Evolutionary conservation across 2,113 vertebrate genomes (phyloP), one percentile per base, ranked within the genome.

Genomic region (Osmerus mordax): DNA sequence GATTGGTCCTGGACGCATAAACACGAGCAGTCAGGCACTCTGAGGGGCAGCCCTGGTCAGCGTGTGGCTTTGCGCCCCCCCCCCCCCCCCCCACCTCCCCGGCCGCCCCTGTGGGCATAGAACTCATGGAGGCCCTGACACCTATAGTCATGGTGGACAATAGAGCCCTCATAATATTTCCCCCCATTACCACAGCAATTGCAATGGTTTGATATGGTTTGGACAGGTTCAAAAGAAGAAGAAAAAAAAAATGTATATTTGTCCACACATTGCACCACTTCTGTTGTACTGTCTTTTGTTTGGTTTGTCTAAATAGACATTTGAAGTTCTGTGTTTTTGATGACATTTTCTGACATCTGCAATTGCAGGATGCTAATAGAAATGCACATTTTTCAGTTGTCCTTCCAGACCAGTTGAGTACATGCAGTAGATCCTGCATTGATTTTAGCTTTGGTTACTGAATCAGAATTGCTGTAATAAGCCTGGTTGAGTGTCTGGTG

Each of bases 11-110:
- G 65, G 72, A 75, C 28, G 2, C 55, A 21, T 82, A 68, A 78
- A 90, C 88, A 83, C 63, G 9, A 47, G 69, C 72, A 72, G 76
- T 84, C 78, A 80, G 81, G 77, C 81, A 71, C 81, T 72, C 71
- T 71, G 76, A 53, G 69, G 78, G 77, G 70, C 83, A 47, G 76
- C 74, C 74, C 72, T 69, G 74, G 69, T 63, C 70, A 74, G 65
- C 56, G 73, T 71, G 72, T 76, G 71, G 51, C 47, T 65, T 71
- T 79, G 28, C n/a, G 80, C 75, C 61, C 21, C 12, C 67, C 59
- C 32, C 21, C 12, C 67, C 59, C 32, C 52, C 75, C 70, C 9
- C 25, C 25, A 2, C 25, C 25, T 19, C 12, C 67, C 59, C 29
- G 54, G 76, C 70, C 9, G 77, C 87, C 85, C 81, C 28, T 23